These are phyloP conservation scores for Heteromyza rotundicornis DNA, from an alignment of 2,888 invertebrate genomes.

Conservation along the genomic window DNA sequence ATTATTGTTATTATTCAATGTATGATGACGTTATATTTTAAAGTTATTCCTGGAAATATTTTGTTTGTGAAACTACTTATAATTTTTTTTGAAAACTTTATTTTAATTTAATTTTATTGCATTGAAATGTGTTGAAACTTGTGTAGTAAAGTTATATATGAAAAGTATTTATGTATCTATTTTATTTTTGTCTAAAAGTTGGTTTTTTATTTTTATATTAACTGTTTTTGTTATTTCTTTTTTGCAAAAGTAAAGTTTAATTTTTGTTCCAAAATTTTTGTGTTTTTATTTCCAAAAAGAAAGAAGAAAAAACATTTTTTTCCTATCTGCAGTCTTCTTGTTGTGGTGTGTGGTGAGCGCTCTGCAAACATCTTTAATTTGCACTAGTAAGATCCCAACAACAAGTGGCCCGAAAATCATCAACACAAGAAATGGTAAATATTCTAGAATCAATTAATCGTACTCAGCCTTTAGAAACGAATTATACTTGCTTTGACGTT, in stretches of 20 bases:
- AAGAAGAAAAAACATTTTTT: too few relatives aligned
- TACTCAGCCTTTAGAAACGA: too few relatives aligned
- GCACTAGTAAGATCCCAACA: too few relatives aligned
- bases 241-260: constrained; percentile 29
- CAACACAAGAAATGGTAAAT: too few relatives aligned
- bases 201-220: constrained; percentile 24
- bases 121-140: constrained; percentile 18
- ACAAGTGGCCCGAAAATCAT: too few relatives aligned
- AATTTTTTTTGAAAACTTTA: background rate
- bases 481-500: too few relatives aligned
- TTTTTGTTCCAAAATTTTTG: constrained; percentile 26
- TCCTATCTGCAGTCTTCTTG: too few relatives aligned
- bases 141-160: constrained; percentile 22
- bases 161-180: constrained; percentile 19
- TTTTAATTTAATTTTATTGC: constrained; percentile 9
- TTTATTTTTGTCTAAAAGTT: constrained; percentile 25
- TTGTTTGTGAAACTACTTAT: background rate
- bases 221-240: constrained; percentile 31
- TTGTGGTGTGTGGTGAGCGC: too few relatives aligned
- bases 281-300: constrained; percentile 28
- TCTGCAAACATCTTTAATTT: too few relatives aligned
- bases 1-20: constrained; percentile 10
- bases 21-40: constrained; percentile 11
- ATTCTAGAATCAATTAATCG: too few relatives aligned
- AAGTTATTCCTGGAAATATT: constrained; percentile 7